phyloP scores from a whole-genome alignment of 2,888 invertebrate species.

The Drosophila melanosoma region DNA sequence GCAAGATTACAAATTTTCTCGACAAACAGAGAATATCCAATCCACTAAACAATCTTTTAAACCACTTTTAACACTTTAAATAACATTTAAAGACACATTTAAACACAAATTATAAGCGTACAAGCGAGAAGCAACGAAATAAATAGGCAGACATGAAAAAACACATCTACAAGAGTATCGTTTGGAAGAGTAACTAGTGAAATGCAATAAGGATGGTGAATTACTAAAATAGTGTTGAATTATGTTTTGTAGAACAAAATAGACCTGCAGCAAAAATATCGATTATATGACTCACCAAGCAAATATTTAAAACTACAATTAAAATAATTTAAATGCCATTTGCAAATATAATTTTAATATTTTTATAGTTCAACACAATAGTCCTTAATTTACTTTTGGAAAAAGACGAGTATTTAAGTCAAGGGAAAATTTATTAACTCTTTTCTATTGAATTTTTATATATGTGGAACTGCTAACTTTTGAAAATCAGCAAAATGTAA shows the following conservation, averaged over 20 bases:
- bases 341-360: background rate
- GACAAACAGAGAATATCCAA: constrained; percentile 6
- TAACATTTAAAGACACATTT: constrained; percentile 15
- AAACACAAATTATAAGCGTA: constrained; percentile 21
- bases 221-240: background rate
- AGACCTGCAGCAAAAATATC: background rate
- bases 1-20: constrained; percentile 5
- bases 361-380: background rate
- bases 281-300: background rate
- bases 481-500: background rate
- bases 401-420: too few species aligned
- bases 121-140: constrained; percentile 12
- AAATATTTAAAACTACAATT: background rate
- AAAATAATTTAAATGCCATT: background rate
- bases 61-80: constrained; percentile 12
- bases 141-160: background rate
- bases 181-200: constrained; percentile 2
- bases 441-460: background rate
- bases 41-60: constrained; percentile 23
- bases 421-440: background rate
- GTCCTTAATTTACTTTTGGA: background rate
- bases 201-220: background rate
- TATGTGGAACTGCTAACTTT: background rate
- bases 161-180: background rate
- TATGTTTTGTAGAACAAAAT: background rate